These are phyloP conservation scores for Nothoprocta pentlandii DNA, from an alignment of 2,113 vertebrate species.

Conservation along the genomic window DNA sequence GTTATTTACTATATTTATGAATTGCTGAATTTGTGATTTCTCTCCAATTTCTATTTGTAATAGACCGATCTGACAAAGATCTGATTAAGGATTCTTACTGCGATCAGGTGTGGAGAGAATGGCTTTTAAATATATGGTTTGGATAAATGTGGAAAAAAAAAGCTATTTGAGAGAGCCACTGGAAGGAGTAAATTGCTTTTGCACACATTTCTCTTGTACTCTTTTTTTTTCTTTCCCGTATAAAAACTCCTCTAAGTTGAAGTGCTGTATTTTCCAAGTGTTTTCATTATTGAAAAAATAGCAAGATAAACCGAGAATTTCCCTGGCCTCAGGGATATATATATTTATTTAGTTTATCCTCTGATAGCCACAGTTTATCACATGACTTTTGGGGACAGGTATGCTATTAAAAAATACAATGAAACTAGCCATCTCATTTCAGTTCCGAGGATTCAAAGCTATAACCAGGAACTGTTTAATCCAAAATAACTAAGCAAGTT, in stretches of 20 bases:
- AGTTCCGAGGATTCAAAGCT: background rate
- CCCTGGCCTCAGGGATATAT: background rate
- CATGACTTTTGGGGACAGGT: background rate
- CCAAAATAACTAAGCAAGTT: background rate
- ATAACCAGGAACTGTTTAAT: background rate
- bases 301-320: background rate
- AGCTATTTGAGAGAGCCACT: background rate
- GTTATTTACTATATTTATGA: background rate
- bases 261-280: background rate
- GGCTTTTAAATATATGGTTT: background rate
- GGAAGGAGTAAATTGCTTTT: background rate
- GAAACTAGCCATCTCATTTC: background rate
- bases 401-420: background rate
- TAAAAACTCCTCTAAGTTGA: background rate
- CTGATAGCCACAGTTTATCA: slow-evolving; percentile 20
- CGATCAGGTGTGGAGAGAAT: background rate
- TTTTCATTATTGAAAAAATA: slow-evolving; percentile 16
- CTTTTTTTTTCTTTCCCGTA: background rate
- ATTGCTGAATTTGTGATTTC: background rate
- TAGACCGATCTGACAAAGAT: background rate
- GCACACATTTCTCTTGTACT: background rate
- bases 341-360: slow-evolving; percentile 12
- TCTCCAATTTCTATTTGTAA: background rate
- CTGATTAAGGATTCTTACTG: background rate
- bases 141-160: slow-evolving; percentile 20